Percentiles rank a stretch among this genome's conserved stretches.
These are phyloP conservation scores for Bibio marci DNA, from an alignment of 2,888 invertebrate species.

Conservation along the genomic window DNA sequence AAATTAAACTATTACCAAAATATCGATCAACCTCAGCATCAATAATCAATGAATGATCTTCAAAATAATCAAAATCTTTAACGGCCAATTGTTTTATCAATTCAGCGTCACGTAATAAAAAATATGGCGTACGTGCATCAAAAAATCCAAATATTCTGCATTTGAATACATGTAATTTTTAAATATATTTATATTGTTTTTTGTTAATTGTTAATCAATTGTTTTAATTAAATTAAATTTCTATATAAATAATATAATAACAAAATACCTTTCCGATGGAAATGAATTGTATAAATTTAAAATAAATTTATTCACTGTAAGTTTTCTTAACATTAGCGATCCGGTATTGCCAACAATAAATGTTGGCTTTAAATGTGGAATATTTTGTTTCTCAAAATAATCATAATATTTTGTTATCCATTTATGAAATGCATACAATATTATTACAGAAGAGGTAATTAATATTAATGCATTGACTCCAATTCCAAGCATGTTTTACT, in stretches of 20 bases:
- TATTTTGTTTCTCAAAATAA: slow-evolving; percentile 1
- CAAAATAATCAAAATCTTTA: slow-evolving; percentile 26
- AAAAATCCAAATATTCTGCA: slow-evolving; percentile 28
- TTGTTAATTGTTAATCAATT: too few relatives aligned
- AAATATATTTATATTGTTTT: neutral
- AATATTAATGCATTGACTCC: neutral
- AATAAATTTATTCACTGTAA: neutral
- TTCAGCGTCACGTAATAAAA: slow-evolving; percentile 22
- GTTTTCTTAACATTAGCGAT: neutral
- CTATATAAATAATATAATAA: too few relatives aligned
- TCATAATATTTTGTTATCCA: slow-evolving; percentile 2
- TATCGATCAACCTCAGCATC: slow-evolving; percentile 29
- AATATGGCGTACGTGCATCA: slow-evolving; percentile 17
- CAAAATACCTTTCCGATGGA: neutral
- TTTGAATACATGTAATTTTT: slow-evolving; percentile 9
- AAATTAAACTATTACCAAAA: slow-evolving; percentile 20
- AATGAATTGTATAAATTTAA: neutral
- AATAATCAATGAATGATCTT: slow-evolving; percentile 27
- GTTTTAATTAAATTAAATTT: too few relatives aligned
- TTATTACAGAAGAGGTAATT: neutral
- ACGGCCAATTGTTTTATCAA: slow-evolving; percentile 22
- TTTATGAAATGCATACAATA: slow-evolving; percentile 1
- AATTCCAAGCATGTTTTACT: too few relatives aligned
- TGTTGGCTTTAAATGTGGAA: neutral
- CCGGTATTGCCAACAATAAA: neutral